A percentile compares a stretch with the other conserved stretches of the same genome.
Evolutionary conservation across 2,888 invertebrate genomes (phyloP).

Genomic region (Taphrorychus bicolor): DNA sequence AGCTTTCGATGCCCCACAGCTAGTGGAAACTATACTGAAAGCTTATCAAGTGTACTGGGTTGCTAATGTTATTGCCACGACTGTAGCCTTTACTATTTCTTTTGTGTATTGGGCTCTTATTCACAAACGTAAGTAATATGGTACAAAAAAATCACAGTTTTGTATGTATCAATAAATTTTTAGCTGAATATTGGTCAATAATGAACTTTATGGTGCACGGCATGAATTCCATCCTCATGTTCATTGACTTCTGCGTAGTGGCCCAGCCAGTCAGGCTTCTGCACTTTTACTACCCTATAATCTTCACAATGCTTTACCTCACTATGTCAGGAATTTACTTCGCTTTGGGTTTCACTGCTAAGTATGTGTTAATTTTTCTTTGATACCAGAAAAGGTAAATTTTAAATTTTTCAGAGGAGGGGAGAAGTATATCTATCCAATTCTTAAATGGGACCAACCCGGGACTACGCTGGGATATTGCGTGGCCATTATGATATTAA

Average conservation of each 20-base stretch:
- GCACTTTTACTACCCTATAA: constrained; percentile 67
- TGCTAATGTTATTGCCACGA: constrained; percentile 70
- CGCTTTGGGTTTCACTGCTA: constrained; percentile 70
- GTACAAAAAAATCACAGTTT: no score
- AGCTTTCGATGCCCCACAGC: constrained; percentile 33
- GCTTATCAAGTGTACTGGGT: constrained; percentile 69
- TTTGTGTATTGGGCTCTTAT: constrained; percentile 80
- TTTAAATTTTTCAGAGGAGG: constrained; percentile 63
- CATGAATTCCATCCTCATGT: constrained; percentile 76
- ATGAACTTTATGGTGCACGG: constrained; percentile 78
- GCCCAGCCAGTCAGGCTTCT: constrained; percentile 75
- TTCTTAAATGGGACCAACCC: constrained; percentile 78
- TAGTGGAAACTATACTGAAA: constrained; percentile 38
- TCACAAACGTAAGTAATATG: constrained; percentile 66
- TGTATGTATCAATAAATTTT: no score
- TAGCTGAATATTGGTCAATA: constrained; percentile 48
- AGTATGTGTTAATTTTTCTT: no score
- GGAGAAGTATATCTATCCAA: constrained; percentile 73
- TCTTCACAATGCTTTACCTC: constrained; percentile 70
- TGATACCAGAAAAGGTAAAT: not conserved
- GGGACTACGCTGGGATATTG: constrained; percentile 65
- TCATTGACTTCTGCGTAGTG: constrained; percentile 74
- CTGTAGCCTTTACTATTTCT: constrained; percentile 76
- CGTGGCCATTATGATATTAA: constrained; percentile 65
- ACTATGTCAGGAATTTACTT: constrained; percentile 73